A percentile compares a stretch with the other conserved stretches of the same genome.
These are phyloP conservation scores for Meriones psammophilus DNA, from an alignment of 2,797 vertebrate species.

Conservation along the genomic window DNA sequence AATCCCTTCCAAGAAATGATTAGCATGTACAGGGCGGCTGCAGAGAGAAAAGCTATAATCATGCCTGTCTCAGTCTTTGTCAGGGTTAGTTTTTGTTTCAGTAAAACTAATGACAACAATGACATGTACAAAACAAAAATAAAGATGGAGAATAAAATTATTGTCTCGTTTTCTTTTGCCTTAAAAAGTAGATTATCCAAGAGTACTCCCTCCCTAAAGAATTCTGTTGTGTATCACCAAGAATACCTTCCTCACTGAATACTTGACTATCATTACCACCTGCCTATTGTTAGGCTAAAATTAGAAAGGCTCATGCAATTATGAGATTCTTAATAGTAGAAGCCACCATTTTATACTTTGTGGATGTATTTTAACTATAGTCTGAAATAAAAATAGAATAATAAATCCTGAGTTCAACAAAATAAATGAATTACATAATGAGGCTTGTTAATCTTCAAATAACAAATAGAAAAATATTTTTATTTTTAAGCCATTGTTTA, in stretches of 20 bases:
- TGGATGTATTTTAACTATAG: constrained; percentile 32
- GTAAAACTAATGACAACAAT: constrained; percentile 5
- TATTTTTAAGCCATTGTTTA: background rate
- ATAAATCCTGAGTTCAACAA: constrained; percentile 66
- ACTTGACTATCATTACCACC: background rate
- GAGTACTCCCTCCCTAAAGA: constrained; percentile 34
- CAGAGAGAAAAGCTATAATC: constrained; percentile 64
- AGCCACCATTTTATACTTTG: constrained; percentile 52
- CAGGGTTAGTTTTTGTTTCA: constrained; percentile 61
- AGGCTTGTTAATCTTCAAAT: constrained; percentile 58
- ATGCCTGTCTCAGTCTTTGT: constrained; percentile 49
- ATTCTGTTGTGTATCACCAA: constrained; percentile 48
- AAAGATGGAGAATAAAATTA: constrained; percentile 50
- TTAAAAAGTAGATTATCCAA: constrained; percentile 33
- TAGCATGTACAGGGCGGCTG: background rate
- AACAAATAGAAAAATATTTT: background rate
- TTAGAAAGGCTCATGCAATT: constrained; percentile 59
- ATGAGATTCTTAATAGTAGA: constrained; percentile 72
- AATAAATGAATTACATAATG: constrained; percentile 66
- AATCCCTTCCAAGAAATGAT: constrained; percentile 69
- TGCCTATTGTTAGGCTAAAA: constrained; percentile 63
- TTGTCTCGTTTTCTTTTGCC: background rate
- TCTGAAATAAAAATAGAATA: constrained; percentile 47
- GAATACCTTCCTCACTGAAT: constrained; percentile 48
- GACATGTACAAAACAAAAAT: constrained; percentile 46